A percentile compares a stretch with the other conserved stretches of the same genome.
These are phyloP conservation scores for Drosophila ustulata DNA, from an alignment of 2,888 invertebrate species.

Conservation along the genomic window DNA sequence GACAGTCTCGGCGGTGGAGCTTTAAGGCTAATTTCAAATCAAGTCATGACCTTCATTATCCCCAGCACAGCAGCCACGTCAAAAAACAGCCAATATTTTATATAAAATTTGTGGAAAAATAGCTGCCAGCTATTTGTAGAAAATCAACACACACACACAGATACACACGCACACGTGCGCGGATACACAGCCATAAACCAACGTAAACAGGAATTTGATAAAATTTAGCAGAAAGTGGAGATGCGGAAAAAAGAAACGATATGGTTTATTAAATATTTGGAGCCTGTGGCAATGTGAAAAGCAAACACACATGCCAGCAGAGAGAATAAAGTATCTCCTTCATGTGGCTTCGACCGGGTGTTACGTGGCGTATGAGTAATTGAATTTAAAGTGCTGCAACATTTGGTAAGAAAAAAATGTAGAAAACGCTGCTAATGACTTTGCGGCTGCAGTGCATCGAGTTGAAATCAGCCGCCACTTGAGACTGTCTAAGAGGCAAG, in stretches of 20 bases:
- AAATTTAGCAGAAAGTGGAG: constrained; percentile 44
- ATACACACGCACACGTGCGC: constrained; percentile 1
- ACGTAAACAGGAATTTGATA: constrained; percentile 41
- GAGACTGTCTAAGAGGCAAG: constrained; percentile 62
- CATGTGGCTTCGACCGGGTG: constrained; percentile 19
- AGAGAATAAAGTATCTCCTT: constrained; percentile 23
- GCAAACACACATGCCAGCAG: constrained; percentile 56
- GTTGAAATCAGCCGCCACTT: constrained; percentile 43
- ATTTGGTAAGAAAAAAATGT: constrained; percentile 23
- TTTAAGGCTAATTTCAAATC: constrained; percentile 62
- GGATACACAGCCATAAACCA: constrained; percentile 19
- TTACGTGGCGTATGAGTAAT: constrained; percentile 55
- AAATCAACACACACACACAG: constrained; percentile 58
- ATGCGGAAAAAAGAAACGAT: constrained; percentile 53
- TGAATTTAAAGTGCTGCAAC: constrained; percentile 58
- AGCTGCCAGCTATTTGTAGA: constrained; percentile 64
- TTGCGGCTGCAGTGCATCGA: constrained; percentile 29
- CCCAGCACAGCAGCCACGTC: constrained; percentile 25
- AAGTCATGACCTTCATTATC: constrained; percentile 64
- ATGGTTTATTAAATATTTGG: constrained; percentile 73
- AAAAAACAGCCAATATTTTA: constrained; percentile 62
- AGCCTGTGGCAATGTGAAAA: constrained; percentile 57
- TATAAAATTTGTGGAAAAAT: constrained; percentile 66
- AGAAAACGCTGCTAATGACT: constrained; percentile 53
- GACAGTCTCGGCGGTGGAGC: constrained; percentile 27